phyloP scores from a whole-genome alignment of 2,113 vertebrate species.

The Syngnathus scovelli region DNA sequence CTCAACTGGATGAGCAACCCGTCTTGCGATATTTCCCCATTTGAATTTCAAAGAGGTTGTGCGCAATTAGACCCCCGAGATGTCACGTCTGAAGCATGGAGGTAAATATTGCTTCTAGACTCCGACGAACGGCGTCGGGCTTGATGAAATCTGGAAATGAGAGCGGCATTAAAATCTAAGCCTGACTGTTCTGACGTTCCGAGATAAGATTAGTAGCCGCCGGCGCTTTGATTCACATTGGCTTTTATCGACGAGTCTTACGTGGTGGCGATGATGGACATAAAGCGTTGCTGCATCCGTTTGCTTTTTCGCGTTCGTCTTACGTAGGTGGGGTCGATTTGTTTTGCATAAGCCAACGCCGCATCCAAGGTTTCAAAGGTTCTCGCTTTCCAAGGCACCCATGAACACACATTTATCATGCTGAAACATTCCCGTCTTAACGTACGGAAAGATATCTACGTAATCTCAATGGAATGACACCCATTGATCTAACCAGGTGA shows the following conservation, averaged over 20 bases:
- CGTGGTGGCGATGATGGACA: constrained; percentile 18
- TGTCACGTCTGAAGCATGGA: constrained; percentile 20
- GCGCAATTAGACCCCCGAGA: constrained; percentile 13
- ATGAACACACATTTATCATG: constrained; percentile 11
- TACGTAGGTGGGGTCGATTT: background rate
- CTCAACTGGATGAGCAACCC: background rate
- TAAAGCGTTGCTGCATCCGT: constrained; percentile 15
- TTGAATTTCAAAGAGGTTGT: constrained; percentile 18
- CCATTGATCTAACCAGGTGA: constrained; percentile 35
- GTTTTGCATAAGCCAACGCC: background rate
- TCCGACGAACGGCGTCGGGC: constrained; percentile 11
- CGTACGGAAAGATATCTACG: constrained; percentile 9
- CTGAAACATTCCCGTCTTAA: constrained; percentile 17
- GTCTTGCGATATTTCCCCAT: constrained; percentile 10
- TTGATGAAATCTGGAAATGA: constrained; percentile 38
- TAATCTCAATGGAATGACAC: constrained; percentile 4
- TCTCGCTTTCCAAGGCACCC: background rate
- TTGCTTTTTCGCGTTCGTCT: background rate
- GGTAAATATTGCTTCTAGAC: constrained; percentile 34
- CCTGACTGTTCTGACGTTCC: constrained; percentile 45
- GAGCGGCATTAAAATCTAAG: constrained; percentile 50
- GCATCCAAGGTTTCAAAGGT: no score
- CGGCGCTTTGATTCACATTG: constrained; percentile 4
- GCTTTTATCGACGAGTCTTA: constrained; percentile 34
- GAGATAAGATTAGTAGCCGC: constrained; percentile 35